A percentile compares a stretch with the other conserved stretches of the same genome.
Evolutionary conservation across 2,113 vertebrate genomes (phyloP).

Genomic region (Merops nubicus): DNA sequence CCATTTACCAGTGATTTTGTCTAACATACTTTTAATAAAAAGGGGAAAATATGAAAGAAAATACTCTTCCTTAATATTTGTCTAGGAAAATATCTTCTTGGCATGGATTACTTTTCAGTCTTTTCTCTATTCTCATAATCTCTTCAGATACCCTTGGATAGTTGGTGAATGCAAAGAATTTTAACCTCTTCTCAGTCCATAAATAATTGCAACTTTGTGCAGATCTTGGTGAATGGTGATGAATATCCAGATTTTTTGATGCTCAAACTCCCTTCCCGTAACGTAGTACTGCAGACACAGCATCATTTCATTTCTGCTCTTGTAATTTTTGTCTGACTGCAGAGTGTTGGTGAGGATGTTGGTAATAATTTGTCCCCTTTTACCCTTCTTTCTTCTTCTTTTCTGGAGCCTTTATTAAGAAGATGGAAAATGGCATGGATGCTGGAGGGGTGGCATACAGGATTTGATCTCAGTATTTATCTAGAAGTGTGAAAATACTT

Average conservation of each 20-base stretch:
- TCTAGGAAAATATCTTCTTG: slow-evolving; percentile 1
- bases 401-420: background rate
- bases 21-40: slow-evolving; percentile 27
- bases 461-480: background rate
- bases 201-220: background rate
- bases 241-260: background rate
- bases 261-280: background rate
- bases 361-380: background rate
- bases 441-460: rapidly evolving
- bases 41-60: background rate
- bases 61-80: background rate
- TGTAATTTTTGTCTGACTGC: background rate
- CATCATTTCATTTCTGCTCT: background rate
- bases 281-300: background rate
- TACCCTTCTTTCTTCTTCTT: background rate
- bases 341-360: background rate
- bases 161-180: background rate
- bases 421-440: background rate
- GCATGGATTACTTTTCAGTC: background rate
- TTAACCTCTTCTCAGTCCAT: background rate
- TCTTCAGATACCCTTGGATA: background rate
- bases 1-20: background rate
- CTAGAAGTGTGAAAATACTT: background rate
- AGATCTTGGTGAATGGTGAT: background rate
- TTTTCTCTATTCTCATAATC: background rate